A percentile compares a stretch with the other conserved stretches of the same genome.
Conservation (phyloP, 2,888 invertebrate species). For the Pecten maximus region DNA sequence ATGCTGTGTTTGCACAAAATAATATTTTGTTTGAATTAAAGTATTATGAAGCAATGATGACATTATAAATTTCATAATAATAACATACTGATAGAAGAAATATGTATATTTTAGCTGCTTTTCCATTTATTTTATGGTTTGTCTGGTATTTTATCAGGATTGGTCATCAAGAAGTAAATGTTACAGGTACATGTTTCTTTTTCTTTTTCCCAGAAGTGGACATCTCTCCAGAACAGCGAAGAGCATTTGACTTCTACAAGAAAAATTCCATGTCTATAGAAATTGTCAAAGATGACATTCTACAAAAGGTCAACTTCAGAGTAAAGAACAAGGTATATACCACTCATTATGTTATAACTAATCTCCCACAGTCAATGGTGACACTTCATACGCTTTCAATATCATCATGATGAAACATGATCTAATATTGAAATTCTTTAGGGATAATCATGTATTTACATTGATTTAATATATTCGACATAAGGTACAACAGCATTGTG, state of each 20-base stretch:
- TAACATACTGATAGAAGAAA: too few relatives aligned
- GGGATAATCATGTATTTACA: background rate
- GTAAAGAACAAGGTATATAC: slow-evolving; percentile 80
- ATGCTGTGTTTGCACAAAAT: too few relatives aligned
- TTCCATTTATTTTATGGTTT: too few relatives aligned
- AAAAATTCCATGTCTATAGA: slow-evolving; percentile 81
- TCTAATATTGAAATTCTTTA: too few relatives aligned
- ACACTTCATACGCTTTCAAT: background rate
- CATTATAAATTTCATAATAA: too few relatives aligned
- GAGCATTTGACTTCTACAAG: slow-evolving; percentile 80
- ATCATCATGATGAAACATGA: background rate
- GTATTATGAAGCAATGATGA: too few relatives aligned
- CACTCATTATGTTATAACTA: background rate
- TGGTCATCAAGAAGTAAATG: background rate
- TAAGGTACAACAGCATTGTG: background rate
- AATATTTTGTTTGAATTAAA: too few relatives aligned
- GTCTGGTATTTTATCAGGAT: background rate
- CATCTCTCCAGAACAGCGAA: slow-evolving; percentile 74
- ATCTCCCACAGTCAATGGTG: too few relatives aligned
- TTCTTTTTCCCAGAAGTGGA: slow-evolving; percentile 62
- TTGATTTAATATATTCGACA: background rate
- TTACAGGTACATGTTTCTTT: background rate
- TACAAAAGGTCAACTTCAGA: slow-evolving; percentile 82
- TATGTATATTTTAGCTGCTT: too few relatives aligned
- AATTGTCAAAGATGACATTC: slow-evolving; percentile 80